A percentile compares a stretch with the other conserved stretches of the same genome.
phyloP scores from a whole-genome alignment of 2,888 invertebrate genomes.

The Erebia aethiops region DNA sequence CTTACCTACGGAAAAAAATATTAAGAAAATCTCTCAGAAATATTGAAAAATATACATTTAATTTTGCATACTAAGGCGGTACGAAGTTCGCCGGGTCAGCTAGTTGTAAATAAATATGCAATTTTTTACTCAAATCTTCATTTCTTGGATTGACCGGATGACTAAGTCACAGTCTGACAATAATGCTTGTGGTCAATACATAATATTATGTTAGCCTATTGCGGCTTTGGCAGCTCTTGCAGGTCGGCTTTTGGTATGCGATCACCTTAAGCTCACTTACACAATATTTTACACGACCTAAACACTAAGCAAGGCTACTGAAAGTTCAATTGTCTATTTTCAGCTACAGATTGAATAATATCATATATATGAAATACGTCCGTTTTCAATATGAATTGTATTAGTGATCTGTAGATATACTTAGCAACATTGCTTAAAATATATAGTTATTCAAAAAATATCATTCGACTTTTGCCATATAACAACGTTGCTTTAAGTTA shows the following conservation, averaged over 20 bases:
- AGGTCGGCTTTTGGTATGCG: background rate
- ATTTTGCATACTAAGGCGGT: too few species aligned
- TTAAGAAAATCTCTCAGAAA: too few species aligned
- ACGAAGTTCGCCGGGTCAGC: too few species aligned
- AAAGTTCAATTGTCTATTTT: constrained; percentile 31
- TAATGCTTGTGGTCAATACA: background rate
- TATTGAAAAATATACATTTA: too few species aligned
- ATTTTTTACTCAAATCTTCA: background rate
- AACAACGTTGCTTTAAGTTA: too few species aligned
- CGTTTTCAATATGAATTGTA: too few species aligned
- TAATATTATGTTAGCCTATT: background rate
- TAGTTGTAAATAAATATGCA: background rate
- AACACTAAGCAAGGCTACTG: constrained; percentile 47
- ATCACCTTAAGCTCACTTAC: background rate
- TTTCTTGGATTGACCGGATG: background rate
- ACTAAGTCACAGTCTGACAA: background rate
- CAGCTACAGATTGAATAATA: too few species aligned
- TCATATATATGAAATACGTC: background rate
- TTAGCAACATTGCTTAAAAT: background rate
- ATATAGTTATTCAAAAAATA: background rate
- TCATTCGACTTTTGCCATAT: background rate
- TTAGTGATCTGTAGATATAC: too few species aligned
- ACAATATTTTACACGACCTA: constrained; percentile 48
- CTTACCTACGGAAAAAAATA: too few species aligned
- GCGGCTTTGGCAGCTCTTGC: background rate